Evolutionary conservation across 2,797 vertebrate species (phyloP).

Genomic region (Hephaestus fuliginosus): DNA sequence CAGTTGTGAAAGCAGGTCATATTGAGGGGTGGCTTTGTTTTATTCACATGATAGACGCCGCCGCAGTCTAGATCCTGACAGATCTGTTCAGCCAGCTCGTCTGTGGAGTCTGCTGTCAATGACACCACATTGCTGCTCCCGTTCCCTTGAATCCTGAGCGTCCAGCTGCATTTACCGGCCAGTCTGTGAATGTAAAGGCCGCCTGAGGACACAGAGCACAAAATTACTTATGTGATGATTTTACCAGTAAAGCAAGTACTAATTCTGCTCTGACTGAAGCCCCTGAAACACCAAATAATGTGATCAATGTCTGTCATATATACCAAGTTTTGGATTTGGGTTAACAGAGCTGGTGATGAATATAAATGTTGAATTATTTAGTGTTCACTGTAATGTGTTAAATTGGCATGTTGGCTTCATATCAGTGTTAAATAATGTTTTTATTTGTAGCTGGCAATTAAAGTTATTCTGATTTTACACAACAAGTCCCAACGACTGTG

Average conservation of each 20-base stretch:
- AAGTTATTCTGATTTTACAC: background rate
- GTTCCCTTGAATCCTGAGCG: slow-evolving; percentile 40
- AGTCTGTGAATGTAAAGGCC: slow-evolving; percentile 35
- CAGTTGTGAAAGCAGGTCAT: slow-evolving; percentile 64
- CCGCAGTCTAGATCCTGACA: slow-evolving; percentile 71
- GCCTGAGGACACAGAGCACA: slow-evolving; percentile 44
- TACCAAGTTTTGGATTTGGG: background rate
- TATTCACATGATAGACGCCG: background rate
- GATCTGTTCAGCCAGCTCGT: slow-evolving; percentile 27
- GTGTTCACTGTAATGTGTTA: background rate
- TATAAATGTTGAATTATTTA: background rate
- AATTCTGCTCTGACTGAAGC: background rate
- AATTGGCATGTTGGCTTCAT: background rate
- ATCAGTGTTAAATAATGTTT: background rate
- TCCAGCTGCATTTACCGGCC: slow-evolving; percentile 49
- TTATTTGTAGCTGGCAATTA: background rate
- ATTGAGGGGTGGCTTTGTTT: background rate
- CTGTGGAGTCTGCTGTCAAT: background rate
- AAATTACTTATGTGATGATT: background rate
- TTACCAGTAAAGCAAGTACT: background rate
- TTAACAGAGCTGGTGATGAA: background rate
- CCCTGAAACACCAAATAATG: background rate
- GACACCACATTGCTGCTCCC: slow-evolving; percentile 11
- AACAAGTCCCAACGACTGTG: too few relatives aligned
- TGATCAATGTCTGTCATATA: background rate